These are phyloP conservation scores for Crocallis elinguaria DNA, from an alignment of 2,888 invertebrate genomes.

Conservation along the genomic window DNA sequence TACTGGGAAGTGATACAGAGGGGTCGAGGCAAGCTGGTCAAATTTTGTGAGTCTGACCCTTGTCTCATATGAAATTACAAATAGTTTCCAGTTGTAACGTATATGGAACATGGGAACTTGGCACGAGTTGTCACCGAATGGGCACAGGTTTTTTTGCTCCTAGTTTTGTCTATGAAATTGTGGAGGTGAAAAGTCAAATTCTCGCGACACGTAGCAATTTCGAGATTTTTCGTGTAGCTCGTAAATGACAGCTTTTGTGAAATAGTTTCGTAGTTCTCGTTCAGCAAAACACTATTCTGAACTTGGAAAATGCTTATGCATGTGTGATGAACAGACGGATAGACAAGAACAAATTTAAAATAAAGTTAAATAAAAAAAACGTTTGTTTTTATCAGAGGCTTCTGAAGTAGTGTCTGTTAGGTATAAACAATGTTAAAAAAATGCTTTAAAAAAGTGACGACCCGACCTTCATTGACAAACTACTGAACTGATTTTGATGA, in stretches of 20 bases:
- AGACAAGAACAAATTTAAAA: too few species aligned
- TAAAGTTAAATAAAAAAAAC: too few species aligned
- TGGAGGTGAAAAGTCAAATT: neutral
- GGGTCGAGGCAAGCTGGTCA: slow-evolving; percentile 35
- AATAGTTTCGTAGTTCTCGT: neutral
- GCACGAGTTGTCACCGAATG: slow-evolving; percentile 1
- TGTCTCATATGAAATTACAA: slow-evolving; percentile 44
- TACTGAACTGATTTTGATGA: too few species aligned
- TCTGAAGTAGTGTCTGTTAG: too few species aligned
- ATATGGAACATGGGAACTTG: slow-evolving; percentile 16
- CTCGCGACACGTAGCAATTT: neutral
- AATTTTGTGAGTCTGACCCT: slow-evolving; percentile 38
- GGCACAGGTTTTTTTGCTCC: neutral
- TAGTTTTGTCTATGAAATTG: neutral
- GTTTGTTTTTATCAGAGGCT: too few species aligned
- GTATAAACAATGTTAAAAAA: too few species aligned
- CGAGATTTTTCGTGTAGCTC: neutral
- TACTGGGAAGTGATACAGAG: slow-evolving; percentile 5
- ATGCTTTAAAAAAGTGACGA: too few species aligned
- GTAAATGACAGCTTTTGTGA: neutral
- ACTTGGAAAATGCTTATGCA: too few species aligned
- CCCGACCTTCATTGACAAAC: too few species aligned
- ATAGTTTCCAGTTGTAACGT: slow-evolving; percentile 36
- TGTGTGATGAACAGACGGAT: too few species aligned
- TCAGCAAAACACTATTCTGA: too few species aligned